A percentile compares a stretch with the other conserved stretches of the same genome.
These are phyloP conservation scores for Threskiornis aethiopicus DNA, from an alignment of 2,797 vertebrate species.

Conservation along the genomic window DNA sequence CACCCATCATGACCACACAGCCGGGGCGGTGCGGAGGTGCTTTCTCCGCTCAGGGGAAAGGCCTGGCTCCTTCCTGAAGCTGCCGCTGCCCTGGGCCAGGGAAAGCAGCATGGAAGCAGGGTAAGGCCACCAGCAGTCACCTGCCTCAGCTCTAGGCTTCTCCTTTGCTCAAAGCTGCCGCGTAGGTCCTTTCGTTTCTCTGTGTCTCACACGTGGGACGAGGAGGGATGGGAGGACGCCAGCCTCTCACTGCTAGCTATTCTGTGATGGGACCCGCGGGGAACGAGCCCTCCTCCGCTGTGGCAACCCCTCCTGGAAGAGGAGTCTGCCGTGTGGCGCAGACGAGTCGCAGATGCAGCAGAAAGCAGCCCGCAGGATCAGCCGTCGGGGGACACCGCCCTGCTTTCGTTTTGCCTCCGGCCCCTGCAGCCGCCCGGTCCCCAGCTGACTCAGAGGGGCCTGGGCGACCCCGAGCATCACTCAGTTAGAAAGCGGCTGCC, in stretches of 20 bases:
- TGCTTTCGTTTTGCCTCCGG: background rate
- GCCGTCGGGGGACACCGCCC: background rate
- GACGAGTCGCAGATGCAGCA: background rate
- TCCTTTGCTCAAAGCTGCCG: background rate
- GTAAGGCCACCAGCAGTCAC: conserved; percentile 9
- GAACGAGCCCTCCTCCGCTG: background rate
- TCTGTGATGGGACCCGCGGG: fast-evolving
- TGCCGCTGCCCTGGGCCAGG: background rate
- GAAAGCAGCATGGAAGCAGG: conserved; percentile 41
- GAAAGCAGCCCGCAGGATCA: background rate
- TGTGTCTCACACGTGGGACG: background rate
- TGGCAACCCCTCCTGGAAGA: background rate
- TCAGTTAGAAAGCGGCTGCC: background rate
- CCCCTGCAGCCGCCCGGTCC: fast-evolving
- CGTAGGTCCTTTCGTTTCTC: background rate
- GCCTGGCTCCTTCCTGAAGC: background rate
- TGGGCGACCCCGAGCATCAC: fast-evolving
- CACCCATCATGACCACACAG: conserved; percentile 39
- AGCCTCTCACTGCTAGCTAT: background rate
- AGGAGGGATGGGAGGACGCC: background rate
- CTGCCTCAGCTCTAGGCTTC: background rate
- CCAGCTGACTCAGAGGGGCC: background rate
- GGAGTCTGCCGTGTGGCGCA: background rate
- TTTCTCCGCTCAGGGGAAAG: conserved; percentile 4
- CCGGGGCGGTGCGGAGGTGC: background rate